Percentiles rank a stretch among this genome's conserved stretches.
phyloP scores from a whole-genome alignment of 2,888 invertebrate species.

The Acheta domesticus region DNA sequence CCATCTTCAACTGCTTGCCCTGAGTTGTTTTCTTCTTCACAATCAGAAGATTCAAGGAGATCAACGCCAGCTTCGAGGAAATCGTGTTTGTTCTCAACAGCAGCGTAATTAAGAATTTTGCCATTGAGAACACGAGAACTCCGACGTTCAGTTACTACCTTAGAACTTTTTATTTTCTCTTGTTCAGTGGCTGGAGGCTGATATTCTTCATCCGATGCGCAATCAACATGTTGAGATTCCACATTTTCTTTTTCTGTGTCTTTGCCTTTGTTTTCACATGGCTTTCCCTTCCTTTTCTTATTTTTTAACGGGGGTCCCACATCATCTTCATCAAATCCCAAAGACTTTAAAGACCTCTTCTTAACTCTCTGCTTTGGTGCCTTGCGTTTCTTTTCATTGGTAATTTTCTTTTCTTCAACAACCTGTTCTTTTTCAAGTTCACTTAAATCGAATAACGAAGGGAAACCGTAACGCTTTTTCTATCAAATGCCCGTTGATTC shows the following conservation, averaged over 20 bases:
- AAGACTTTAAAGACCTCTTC: background rate
- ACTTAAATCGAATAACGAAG: conserved; percentile 65
- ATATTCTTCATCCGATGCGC: conserved; percentile 25
- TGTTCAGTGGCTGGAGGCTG: background rate
- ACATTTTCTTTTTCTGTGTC: conserved; percentile 11
- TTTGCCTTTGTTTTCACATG: background rate
- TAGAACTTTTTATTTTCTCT: background rate
- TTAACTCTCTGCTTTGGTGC: background rate
- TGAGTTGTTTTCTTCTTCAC: background rate
- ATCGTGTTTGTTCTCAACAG: background rate
- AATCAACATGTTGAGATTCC: background rate
- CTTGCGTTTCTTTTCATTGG: background rate
- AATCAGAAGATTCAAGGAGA: background rate
- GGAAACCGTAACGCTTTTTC: conserved; percentile 71
- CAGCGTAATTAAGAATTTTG: background rate
- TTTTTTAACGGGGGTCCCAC: background rate
- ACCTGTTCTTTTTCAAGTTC: conserved; percentile 56
- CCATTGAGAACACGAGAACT: too few species aligned
- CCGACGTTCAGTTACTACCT: too few species aligned
- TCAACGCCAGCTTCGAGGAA: background rate
- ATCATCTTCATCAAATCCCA: conserved; percentile 18
- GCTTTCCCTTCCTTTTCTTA: background rate
- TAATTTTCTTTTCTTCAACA: background rate
- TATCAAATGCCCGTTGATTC: conserved; percentile 65
- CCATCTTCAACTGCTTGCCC: conserved; percentile 22